Evolutionary conservation across 2,797 vertebrate species (phyloP), one percentile per base, ranked within the genome.

Genomic region (Avahi laniger): DNA sequence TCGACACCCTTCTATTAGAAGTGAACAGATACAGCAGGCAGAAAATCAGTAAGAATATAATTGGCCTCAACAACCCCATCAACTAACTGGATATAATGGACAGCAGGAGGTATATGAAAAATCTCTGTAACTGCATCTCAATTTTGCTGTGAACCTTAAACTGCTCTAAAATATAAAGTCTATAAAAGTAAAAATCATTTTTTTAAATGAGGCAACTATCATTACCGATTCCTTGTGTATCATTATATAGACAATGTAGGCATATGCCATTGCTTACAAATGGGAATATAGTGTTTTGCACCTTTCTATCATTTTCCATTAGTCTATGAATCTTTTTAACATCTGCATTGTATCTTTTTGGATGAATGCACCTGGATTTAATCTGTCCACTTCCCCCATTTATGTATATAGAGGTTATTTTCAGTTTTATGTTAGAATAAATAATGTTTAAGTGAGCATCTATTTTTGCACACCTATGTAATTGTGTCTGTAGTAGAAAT

Each of bases 351-450:
- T 59, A 72, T 57, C 30, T 48, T 89, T 94, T 93, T 82, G 30
- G 70, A 94, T 82, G 12, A 89, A 33, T 88, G 33, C 7, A 52
- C 43, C 30, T 67, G 57, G 76, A 94, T 72, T 81, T 85, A 89
- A 79, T 10, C n/a, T 83, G 26, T 46, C 52, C 14, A 38, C 17
- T 61, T 61, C 8, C n/a, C 20, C 35, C 33, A 48, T 79, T 73
- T 84, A 73, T 59, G 72, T 61, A 52, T 26, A 65, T 48, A 84
- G 65, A 80, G 9, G 33, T 83, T 65, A 83, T 38, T 76, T 89
- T 41, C n/a, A 50, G 69, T 79, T 35, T 95, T 89, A 79, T 76
- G 38, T 78, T 78, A 69, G 24, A 89, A 61, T 52, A 91, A 94
- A 41, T 7, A 86, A 33, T 52, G n/a, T 75, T 87, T 30, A 57